Evolutionary conservation across 2,113 vertebrate genomes (phyloP).

Genomic region (Pomatostomus ruficeps): DNA sequence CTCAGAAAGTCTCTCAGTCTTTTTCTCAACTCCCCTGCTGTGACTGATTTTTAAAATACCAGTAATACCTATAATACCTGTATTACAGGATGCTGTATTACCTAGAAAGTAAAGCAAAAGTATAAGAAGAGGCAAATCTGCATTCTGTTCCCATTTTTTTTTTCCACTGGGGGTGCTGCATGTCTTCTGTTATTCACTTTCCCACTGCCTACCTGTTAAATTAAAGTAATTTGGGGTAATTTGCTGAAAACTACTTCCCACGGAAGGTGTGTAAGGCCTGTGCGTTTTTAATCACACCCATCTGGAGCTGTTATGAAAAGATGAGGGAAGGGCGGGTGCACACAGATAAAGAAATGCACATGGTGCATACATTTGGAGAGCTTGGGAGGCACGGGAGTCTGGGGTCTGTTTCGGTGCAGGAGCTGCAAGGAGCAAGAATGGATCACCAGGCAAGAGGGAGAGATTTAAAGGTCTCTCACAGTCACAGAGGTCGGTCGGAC

Average conservation of each 20-base stretch:
- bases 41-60: neutral
- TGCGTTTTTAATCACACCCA: neutral
- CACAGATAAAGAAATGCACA: neutral
- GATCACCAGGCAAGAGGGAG: neutral
- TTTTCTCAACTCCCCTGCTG: neutral
- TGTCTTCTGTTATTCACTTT: neutral
- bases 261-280: neutral
- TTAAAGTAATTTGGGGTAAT: neutral
- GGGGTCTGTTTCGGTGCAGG: neutral
- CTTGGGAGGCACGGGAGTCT: neutral
- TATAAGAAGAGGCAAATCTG: neutral
- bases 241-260: neutral
- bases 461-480: neutral
- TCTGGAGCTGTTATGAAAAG: slow-evolving; percentile 5
- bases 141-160: neutral
- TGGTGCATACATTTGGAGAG: neutral
- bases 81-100: neutral
- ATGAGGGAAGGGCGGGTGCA: fast-evolving
- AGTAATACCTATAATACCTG: neutral
- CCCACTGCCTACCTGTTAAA: neutral
- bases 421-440: neutral
- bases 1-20: neutral
- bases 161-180: neutral
- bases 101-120: neutral
- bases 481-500: neutral